Conservation (phyloP, 2,797 vertebrate genomes). For the Tenualosa ilisha region DNA sequence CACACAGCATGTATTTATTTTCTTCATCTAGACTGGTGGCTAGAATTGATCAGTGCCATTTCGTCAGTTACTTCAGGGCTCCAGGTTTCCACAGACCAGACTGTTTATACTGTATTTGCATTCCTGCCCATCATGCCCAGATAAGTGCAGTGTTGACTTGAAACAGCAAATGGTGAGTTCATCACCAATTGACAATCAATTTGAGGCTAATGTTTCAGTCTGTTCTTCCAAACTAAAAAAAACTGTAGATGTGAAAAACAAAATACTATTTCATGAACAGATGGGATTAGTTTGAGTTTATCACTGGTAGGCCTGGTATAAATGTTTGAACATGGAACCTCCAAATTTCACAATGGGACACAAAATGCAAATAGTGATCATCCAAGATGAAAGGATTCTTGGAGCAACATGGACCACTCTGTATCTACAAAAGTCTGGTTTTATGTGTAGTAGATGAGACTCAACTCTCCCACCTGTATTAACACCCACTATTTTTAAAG, state of each 20-base stretch:
- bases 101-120: not conserved
- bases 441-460: slow-evolving; percentile 30
- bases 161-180: not conserved
- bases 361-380: not conserved
- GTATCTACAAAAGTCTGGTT: not conserved
- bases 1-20: not conserved
- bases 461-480: not conserved
- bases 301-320: not conserved
- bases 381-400: not conserved
- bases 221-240: not conserved
- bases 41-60: not conserved
- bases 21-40: slow-evolving; percentile 5
- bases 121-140: not conserved
- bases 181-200: not conserved
- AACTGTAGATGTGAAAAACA: not conserved
- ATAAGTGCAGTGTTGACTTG: not conserved
- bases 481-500: slow-evolving; percentile 27
- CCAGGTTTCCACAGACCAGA: slow-evolving; percentile 9
- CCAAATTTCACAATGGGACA: not conserved
- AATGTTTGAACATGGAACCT: not conserved
- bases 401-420: not conserved
- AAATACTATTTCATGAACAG: not conserved
- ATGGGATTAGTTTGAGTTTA: not conserved
- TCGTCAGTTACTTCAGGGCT: not conserved
- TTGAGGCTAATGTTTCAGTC: not conserved